These are phyloP conservation scores for Dipodomys stephensi DNA, from an alignment of 2,113 vertebrate genomes.

Conservation along the genomic window DNA sequence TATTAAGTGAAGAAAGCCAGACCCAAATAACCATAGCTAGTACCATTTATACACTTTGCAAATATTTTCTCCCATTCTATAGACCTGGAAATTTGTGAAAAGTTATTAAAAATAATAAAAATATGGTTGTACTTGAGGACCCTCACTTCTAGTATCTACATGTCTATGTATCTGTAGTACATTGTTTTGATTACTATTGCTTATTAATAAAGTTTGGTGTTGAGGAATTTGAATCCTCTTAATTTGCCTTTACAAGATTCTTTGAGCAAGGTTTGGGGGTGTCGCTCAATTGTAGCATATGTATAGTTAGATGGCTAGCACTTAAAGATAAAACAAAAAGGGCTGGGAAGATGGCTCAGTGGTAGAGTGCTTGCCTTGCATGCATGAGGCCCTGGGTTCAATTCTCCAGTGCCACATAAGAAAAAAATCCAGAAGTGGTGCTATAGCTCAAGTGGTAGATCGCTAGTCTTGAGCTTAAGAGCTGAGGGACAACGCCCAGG, in stretches of 20 bases:
- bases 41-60: background rate
- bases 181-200: background rate
- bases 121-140: background rate
- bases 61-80: background rate
- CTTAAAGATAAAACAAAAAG: too few species aligned
- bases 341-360: too few species aligned
- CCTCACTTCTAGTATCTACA: background rate
- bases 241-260: background rate
- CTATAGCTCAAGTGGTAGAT: too few species aligned
- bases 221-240: background rate
- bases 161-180: background rate
- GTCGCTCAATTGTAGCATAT: background rate
- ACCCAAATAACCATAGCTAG: too few species aligned
- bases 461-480: too few species aligned
- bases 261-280: background rate
- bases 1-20: too few species aligned
- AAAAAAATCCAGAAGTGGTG: too few species aligned
- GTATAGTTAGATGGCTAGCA: background rate
- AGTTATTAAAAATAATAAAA: background rate
- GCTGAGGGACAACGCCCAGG: too few species aligned
- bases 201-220: background rate
- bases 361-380: too few species aligned
- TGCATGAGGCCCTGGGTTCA: too few species aligned
- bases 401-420: too few species aligned
- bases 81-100: background rate